Evolutionary conservation across 1,140 invertebrate genomes (phyloP).

Genomic region (Teleopsis dalmanni): DNA sequence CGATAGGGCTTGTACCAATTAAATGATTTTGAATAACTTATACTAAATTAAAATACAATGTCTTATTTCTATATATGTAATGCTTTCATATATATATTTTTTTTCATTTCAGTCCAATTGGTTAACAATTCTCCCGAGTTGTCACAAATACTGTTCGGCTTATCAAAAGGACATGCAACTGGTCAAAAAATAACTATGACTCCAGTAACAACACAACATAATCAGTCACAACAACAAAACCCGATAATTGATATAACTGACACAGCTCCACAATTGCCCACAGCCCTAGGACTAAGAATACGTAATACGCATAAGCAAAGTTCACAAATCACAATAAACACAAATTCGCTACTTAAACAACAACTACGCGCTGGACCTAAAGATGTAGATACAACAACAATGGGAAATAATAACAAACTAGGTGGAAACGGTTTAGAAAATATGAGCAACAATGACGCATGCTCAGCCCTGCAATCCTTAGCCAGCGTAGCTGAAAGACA

Average conservation of each 20-base stretch:
- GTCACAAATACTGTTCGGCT: constrained; percentile 35
- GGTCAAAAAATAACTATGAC: neutral
- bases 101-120: constrained; percentile 12
- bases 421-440: constrained; percentile 2
- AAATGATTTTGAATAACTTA: too few relatives aligned
- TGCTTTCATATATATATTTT: too few relatives aligned
- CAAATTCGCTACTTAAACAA: constrained; percentile 41
- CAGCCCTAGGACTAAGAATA: constrained; percentile 33
- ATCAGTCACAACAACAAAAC: constrained; percentile 7
- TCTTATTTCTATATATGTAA: too few relatives aligned
- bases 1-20: too few relatives aligned
- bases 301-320: constrained; percentile 13
- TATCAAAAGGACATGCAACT: constrained; percentile 7
- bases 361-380: constrained; percentile 41
- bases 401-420: constrained; percentile 7
- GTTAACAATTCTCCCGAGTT: constrained; percentile 29
- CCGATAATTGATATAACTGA: constrained; percentile 2
- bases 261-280: constrained; percentile 31
- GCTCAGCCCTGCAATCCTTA: constrained; percentile 27
- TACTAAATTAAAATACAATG: too few relatives aligned
- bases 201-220: constrained; percentile 9
- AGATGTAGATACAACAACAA: constrained; percentile 22
- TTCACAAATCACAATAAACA: neutral
- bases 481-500: constrained; percentile 36
- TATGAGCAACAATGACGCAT: constrained; percentile 16